Base-by-base conservation (phyloP, 2,113 vertebrate genomes). In the Lichenostomus cassidix region DNA sequence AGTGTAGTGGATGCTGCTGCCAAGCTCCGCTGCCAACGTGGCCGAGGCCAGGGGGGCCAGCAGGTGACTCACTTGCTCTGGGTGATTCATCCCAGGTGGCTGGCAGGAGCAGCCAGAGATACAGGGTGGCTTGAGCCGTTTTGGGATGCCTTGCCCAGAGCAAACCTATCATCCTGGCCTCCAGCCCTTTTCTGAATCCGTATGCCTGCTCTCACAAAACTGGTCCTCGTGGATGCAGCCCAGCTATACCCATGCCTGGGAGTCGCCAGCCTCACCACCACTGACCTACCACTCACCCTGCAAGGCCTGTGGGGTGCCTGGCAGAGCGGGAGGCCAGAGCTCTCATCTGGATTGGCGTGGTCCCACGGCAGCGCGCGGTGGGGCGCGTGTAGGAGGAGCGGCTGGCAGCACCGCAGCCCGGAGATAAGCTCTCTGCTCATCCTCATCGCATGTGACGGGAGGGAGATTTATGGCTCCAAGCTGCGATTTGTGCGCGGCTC, bases 351-450 rank as follows among this genome's bases (percentile, higher is more conserved):
- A 15, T 9, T 25, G 67, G 33, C 4, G 1, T 1, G 14, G 52
- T 55, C 82, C 41, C 29, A 5, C 0, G 0, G 83, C 13, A 3
- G 39, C 0, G 24, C 3, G 4, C 5, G 2, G 68, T 27, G 5
- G 27, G 77, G 65, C 1, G 0, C 9, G 2, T 2, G 74, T 25
- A 23, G 87, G 83, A 70, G 73, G 65, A 77, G 75, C 6, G 5
- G 60, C 65, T 88, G 89, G 89, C 87, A 79, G 89, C 13, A 2
- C 49, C 53, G 21, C 79, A 74, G 94, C 82, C 21, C 0, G 79
- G 79, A 97, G 96, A 96, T 95, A 92, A 96, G 94, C 94, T 96
- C 75, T 75, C 67, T 14, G 53, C 87, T 95, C 93, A 87, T 88
- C 95, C 93, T 83, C 91, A 91, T 87, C 19, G 33, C 41, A 2